These are phyloP conservation scores for Crossaster papposus DNA, from an alignment of 53 echinoderm and acorn worm genomes.

Conservation along the genomic window DNA sequence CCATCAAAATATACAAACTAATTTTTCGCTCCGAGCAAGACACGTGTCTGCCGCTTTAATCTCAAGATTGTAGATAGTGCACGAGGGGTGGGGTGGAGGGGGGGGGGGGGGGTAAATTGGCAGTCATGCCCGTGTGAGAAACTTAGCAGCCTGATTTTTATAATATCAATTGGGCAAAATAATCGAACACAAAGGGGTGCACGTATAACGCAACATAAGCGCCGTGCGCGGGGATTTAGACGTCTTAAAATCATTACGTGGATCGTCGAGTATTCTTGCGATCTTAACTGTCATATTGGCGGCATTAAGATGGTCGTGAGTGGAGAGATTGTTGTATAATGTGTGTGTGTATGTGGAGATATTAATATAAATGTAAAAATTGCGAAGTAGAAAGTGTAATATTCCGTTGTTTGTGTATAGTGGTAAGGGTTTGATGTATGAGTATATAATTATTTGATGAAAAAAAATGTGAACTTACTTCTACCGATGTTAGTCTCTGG, in stretches of 20 bases:
- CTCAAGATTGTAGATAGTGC: slow-evolving; percentile 30
- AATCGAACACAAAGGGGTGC: not conserved
- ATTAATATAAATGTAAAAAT: not conserved
- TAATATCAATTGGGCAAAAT: not conserved
- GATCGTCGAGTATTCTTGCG: not conserved
- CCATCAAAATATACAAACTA: slow-evolving; percentile 61
- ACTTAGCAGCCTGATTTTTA: not conserved
- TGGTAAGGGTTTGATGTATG: too few species aligned
- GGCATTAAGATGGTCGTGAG: not conserved
- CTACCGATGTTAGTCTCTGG: too few species aligned
- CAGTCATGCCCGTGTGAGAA: slow-evolving; percentile 31
- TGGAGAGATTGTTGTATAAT: not conserved
- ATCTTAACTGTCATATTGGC: not conserved
- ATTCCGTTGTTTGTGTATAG: not conserved
- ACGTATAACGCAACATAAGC: not conserved
- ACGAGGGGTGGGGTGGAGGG: not conserved
- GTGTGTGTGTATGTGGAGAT: not conserved
- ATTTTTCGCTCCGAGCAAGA: slow-evolving; percentile 41
- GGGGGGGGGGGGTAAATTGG: slow-evolving; percentile 3
- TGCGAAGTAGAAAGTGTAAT: not conserved
- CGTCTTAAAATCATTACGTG: slow-evolving; percentile 1
- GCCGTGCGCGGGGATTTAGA: not conserved
- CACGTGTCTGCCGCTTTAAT: slow-evolving; percentile 52
- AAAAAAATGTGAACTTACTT: too few species aligned
- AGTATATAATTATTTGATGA: too few species aligned